phyloP scores from a whole-genome alignment of 2,888 invertebrate genomes.

The Odontocolon sp. region DNA sequence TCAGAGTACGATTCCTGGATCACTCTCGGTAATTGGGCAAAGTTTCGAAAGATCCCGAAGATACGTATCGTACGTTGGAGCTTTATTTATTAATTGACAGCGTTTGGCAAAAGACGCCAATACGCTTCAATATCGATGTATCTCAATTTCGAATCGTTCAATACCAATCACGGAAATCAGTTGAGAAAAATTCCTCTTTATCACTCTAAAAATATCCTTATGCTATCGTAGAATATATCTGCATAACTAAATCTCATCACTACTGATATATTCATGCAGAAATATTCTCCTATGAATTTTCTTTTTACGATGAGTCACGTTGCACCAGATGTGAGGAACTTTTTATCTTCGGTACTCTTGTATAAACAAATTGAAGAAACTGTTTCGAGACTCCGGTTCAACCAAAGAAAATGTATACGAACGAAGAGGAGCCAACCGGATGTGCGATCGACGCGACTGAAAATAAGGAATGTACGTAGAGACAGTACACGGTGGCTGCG shows the following conservation, averaged over 20 bases:
- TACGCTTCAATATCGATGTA: too few relatives aligned
- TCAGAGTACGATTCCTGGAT: too few relatives aligned
- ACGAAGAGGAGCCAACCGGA: slow-evolving; percentile 14
- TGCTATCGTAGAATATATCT: background rate
- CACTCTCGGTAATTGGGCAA: too few relatives aligned
- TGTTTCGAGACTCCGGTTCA: background rate
- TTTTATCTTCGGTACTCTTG: background rate
- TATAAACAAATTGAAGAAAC: slow-evolving; percentile 28
- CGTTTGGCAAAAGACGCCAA: too few relatives aligned
- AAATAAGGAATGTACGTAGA: slow-evolving; percentile 29
- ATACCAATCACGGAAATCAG: too few relatives aligned
- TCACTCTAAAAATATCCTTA: too few relatives aligned
- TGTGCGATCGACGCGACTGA: slow-evolving; percentile 44
- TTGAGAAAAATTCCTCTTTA: too few relatives aligned
- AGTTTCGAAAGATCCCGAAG: too few relatives aligned
- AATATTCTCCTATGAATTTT: background rate
- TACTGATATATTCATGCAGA: background rate
- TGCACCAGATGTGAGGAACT: background rate
- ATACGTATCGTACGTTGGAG: too few relatives aligned
- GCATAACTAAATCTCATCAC: background rate
- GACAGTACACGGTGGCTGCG: slow-evolving; percentile 11
- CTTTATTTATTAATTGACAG: too few relatives aligned
- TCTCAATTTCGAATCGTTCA: too few relatives aligned
- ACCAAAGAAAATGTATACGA: slow-evolving; percentile 20
- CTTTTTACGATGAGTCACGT: background rate